Base-by-base conservation (phyloP, 2,113 vertebrate species). In the Arothron firmamentum region DNA sequence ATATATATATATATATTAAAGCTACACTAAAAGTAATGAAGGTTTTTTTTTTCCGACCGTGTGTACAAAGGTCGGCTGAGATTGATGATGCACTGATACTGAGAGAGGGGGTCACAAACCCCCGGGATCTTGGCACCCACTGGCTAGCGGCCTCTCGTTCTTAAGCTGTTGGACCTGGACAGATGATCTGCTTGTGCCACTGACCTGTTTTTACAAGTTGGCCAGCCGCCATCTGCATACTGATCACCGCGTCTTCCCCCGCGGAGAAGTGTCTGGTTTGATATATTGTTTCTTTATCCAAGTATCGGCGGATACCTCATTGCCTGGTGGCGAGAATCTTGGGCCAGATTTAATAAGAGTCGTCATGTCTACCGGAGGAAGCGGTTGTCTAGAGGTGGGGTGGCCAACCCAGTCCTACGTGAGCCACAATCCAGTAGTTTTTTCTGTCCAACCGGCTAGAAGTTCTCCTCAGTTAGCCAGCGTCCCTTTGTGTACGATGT, bases 181-280 rank as follows among this genome's bases (percentile, higher is more conserved):
- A 83, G 81, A 90, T 89, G 83, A 86, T 68, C 66, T 56, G 45
- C 41, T 42, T 59, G 68, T 49, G 55, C 79, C 67, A 59, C 47
- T 84, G 87, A 85, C 86, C 85, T 73, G 62, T 56, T 88, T 88
- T 82, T 61, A 66, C 23, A 17, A 54, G 74, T n/a, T 19, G 77
- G 54, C 66, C 62, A 72, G 43, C 34, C 47, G 3, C 1, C 60
- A 16, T 80, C 65, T 67, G 66, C 45, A 28, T 28, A 49, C 46
- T 28, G 53, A 68, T 60, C 60, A 46, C 58, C 49, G 21, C 21
- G 15, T 61, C 43, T 58, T 62, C n/a, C 59, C 60, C 34, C 65
- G 62, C 18, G 13, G 56, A 51, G 60, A 21, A 62, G 51, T 38
- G 15, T 28, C 15, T 31, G 9, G 28, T 56, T 52, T 80, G 69